Conservation (phyloP, 2,113 vertebrate genomes). For the Rhodinocichla rosea region DNA sequence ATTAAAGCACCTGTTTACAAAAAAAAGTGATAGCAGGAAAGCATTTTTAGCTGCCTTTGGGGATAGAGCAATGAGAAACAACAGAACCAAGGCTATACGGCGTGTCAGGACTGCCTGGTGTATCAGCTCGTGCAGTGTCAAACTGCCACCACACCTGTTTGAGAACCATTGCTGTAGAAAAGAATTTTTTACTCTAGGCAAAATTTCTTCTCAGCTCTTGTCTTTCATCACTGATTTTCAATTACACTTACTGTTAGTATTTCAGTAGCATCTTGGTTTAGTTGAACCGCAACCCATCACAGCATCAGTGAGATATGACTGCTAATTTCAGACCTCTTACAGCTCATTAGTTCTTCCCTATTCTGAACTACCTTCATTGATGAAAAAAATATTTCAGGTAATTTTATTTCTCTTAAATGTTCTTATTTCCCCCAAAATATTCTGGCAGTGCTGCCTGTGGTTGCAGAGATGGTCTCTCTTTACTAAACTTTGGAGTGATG, state of each 20-base stretch:
- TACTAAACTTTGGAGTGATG: neutral
- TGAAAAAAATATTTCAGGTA: neutral
- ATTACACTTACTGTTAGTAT: neutral
- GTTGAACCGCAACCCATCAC: neutral
- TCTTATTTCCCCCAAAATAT: neutral
- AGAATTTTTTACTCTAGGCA: neutral
- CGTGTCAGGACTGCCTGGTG: fast-evolving
- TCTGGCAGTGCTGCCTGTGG: neutral
- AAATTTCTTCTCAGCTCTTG: neutral
- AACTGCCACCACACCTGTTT: fast-evolving
- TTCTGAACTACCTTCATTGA: neutral
- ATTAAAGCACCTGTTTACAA: neutral
- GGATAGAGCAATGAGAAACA: neutral
- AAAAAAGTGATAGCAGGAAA: neutral
- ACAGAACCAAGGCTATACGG: fast-evolving
- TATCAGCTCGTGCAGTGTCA: neutral
- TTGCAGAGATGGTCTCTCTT: neutral
- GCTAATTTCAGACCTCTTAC: neutral
- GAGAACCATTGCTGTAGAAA: neutral
- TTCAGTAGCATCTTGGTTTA: neutral
- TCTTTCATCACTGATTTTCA: neutral
- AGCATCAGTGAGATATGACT: neutral
- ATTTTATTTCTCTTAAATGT: neutral
- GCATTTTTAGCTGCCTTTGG: neutral
- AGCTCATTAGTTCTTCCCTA: neutral